A percentile compares a stretch with the other conserved stretches of the same genome.
phyloP scores from a whole-genome alignment of 2,888 invertebrate genomes.

The Drosophila affinis region DNA sequence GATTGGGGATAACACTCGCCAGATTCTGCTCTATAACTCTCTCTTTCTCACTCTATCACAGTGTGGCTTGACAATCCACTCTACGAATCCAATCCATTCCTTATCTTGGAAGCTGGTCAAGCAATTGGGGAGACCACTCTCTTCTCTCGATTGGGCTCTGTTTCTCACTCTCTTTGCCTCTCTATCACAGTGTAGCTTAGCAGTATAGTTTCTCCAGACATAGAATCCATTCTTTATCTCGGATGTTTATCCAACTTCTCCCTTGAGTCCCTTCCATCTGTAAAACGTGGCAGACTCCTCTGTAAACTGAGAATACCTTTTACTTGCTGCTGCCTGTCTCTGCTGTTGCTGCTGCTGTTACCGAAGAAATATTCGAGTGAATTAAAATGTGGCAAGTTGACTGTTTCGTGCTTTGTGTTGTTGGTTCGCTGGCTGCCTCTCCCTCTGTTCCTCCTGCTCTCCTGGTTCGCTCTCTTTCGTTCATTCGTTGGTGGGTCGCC shows the following conservation, averaged over 20 bases:
- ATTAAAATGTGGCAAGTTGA: constrained; percentile 81
- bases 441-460: background rate
- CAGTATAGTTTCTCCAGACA: no score
- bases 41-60: no score
- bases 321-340: background rate
- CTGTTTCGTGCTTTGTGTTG: constrained; percentile 67
- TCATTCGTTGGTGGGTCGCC: constrained; percentile 33
- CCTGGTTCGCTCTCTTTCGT: background rate
- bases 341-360: constrained; percentile 12
- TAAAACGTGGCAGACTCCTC: background rate
- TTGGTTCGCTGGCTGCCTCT: constrained; percentile 27
- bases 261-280: background rate
- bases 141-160: no score
- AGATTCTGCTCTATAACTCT: no score
- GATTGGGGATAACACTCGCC: no score
- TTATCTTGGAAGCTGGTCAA: no score
- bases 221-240: no score
- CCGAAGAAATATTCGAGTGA: constrained; percentile 73
- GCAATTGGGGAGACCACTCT: no score
- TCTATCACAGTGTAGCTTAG: no score
- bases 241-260: constrained; percentile 11
- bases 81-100: no score
- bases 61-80: no score
- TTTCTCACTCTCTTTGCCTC: no score
- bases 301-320: background rate